Conservation (phyloP, 2,113 vertebrate genomes). For the Thinocorus orbignyianus region DNA sequence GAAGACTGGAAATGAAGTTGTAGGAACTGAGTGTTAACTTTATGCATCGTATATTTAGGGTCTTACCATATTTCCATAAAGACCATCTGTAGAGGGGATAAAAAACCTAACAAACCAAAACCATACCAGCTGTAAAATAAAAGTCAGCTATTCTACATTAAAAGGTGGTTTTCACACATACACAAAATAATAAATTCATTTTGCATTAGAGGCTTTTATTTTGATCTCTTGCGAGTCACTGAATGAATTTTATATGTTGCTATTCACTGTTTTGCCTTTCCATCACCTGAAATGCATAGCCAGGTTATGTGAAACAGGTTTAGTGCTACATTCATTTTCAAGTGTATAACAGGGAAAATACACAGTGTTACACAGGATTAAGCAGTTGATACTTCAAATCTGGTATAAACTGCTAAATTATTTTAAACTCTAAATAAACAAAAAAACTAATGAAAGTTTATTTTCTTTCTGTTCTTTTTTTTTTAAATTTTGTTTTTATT, state of each 20-base stretch:
- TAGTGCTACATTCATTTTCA: not conserved
- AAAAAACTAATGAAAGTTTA: fast-evolving
- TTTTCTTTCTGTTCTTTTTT: not conserved
- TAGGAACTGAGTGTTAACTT: constrained; percentile 23
- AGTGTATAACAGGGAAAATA: not conserved
- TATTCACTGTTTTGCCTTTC: not conserved
- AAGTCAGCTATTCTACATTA: not conserved
- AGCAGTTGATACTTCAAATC: not conserved
- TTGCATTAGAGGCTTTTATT: not conserved
- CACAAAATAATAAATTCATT: not conserved
- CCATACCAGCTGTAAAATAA: not conserved
- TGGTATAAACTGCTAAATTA: not conserved
- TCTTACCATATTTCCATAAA: not conserved
- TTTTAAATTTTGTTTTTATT: not conserved
- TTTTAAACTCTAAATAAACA: not conserved
- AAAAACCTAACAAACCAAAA: not conserved
- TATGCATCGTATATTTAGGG: not conserved
- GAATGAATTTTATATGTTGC: not conserved
- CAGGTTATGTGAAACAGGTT: not conserved
- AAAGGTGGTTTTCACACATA: not conserved
- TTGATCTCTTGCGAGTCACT: not conserved
- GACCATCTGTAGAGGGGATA: not conserved
- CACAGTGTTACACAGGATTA: not conserved
- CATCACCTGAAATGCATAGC: not conserved
- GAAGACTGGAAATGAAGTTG: constrained; percentile 28